phyloP scores from a whole-genome alignment of 2,113 vertebrate species.

The Orientallactaga bullata region DNA sequence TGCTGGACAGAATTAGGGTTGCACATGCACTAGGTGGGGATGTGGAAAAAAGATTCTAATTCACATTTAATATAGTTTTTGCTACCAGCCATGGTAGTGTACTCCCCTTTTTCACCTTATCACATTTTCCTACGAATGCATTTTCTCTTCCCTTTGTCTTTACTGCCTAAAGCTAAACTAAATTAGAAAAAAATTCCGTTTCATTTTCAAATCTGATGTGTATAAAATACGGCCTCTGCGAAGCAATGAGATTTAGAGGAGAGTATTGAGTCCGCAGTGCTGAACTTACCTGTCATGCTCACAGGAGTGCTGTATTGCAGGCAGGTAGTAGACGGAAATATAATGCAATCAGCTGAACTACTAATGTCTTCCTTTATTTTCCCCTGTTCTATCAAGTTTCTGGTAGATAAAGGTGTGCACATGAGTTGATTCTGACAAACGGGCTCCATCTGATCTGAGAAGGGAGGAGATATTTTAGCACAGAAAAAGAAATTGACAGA shows the following conservation, averaged over 20 bases:
- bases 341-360: background rate
- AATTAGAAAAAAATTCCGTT: constrained; percentile 6
- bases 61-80: background rate
- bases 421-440: constrained; percentile 30
- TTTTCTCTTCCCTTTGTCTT: constrained; percentile 20
- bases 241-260: background rate
- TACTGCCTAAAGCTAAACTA: background rate
- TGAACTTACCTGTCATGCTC: background rate
- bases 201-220: constrained; percentile 3
- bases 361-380: constrained; percentile 29
- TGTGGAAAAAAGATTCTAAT: background rate
- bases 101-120: background rate
- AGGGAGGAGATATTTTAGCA: constrained; percentile 24
- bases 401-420: constrained; percentile 5
- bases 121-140: background rate
- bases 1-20: constrained; percentile 22
- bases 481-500: background rate
- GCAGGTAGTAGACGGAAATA: background rate
- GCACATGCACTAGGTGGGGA: background rate
- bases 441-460: background rate
- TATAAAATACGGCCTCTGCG: background rate
- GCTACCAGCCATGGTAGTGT: background rate
- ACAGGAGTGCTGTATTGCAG: background rate
- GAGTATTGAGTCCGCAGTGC: background rate
- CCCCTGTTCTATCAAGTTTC: background rate